Evolutionary conservation across 1,140 invertebrate genomes (phyloP), one percentile per base, ranked within the genome.

Genomic region (Leptopilina clavipes): DNA sequence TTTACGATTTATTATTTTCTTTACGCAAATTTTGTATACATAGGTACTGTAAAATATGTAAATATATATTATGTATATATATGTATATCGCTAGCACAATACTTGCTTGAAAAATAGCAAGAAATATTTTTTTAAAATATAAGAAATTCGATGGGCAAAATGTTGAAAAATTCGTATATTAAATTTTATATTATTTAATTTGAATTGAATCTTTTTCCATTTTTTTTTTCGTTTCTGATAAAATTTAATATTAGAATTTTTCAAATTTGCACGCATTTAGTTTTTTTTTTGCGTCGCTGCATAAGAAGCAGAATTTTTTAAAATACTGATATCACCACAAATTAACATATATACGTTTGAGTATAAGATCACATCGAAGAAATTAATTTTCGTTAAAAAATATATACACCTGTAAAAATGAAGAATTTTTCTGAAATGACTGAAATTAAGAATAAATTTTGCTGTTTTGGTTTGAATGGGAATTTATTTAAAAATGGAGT

Each of bases 1-100:
- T 22, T 19, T 22, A 59, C 11, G 17, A 8, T 22, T 59, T 59
- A 59, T 59, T 59, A 59, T 59, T 59, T 59, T 22, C 19, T 59
- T 19, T 59, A 59, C 18, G 54, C 19, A 59, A 59, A 19, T 59
- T 48, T 22, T 59, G 19, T 59, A 59, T 22, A 59, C 54, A 59
- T 22, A 22, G 45, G 54, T 59, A 22, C 19, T 59, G 54, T 59
- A 59, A 59, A 59, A 59, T 59, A 59, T 59, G 54, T 59, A 59
- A 59, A 59, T 59, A 59, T 40, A 40, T 40, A 40, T 40, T 40
- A 40, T 40, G 9, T 40, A 40, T 40, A 40, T 31, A 31, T 31
- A 31, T 31, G 25, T 31, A 31, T 59, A 59, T 59, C 18, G 54
- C 54, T 59, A 59, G 54, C 19, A 22, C 54, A 59, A 59, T 59